A percentile compares a stretch with the other conserved stretches of the same genome.
Evolutionary conservation across 2,888 invertebrate species (phyloP).

Genomic region (Pyrochroa serraticornis): DNA sequence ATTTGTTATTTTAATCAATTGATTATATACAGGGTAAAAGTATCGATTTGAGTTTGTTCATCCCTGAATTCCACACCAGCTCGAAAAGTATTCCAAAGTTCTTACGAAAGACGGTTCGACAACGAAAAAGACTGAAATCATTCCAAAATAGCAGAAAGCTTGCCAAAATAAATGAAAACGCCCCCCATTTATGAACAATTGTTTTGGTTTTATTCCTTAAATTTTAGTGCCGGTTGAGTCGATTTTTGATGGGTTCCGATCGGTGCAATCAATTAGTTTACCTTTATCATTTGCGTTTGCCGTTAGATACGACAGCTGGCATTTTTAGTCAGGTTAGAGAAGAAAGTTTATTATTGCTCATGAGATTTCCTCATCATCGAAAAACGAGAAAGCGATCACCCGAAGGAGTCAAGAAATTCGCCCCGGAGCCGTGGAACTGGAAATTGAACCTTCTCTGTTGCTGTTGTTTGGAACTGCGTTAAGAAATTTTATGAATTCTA

Average conservation of each 20-base stretch:
- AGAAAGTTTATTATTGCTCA: constrained; percentile 89
- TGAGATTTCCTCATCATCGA: constrained; percentile 80
- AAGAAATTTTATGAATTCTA: constrained; percentile 73
- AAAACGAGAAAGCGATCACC: constrained; percentile 53
- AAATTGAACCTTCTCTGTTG: constrained; percentile 92
- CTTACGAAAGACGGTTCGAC: constrained; percentile 73
- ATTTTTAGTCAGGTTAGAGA: too few species aligned
- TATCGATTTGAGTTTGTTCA: constrained; percentile 85
- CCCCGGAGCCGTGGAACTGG: constrained; percentile 88
- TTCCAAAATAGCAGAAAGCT: constrained; percentile 80
- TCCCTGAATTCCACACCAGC: constrained; percentile 92
- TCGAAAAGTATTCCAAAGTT: constrained; percentile 88
- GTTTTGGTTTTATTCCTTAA: constrained; percentile 2
- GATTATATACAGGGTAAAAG: constrained; percentile 75
- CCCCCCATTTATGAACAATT: too few species aligned
- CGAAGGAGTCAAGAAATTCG: constrained; percentile 77
- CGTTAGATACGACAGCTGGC: constrained; percentile 85
- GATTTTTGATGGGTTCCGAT: constrained; percentile 95
- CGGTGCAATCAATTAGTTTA: constrained; percentile 88
- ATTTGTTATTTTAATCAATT: constrained; percentile 4
- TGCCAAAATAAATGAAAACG: constrained; percentile 66
- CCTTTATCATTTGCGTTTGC: constrained; percentile 90
- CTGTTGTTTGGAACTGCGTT: constrained; percentile 91
- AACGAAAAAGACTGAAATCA: constrained; percentile 62
- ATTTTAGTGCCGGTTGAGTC: constrained; percentile 64